phyloP scores from a whole-genome alignment of 2,888 invertebrate genomes.

The Stenchaetothrips biformis region DNA sequence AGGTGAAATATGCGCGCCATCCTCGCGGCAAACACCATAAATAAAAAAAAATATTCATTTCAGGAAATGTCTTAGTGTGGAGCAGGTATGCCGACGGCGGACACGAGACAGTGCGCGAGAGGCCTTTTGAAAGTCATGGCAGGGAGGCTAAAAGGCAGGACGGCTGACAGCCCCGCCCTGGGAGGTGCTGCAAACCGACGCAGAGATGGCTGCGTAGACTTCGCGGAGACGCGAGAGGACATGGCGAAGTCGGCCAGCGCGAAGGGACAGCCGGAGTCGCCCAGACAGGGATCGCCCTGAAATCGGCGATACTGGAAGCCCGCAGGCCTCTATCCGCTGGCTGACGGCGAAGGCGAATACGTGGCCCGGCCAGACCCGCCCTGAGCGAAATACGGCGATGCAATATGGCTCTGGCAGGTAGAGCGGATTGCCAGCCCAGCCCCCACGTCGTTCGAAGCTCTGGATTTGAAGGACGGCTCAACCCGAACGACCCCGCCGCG shows the following conservation, averaged over 20 bases:
- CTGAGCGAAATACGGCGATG: background rate
- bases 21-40: constrained; percentile 2
- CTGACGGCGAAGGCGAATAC: background rate
- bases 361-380: background rate
- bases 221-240: background rate
- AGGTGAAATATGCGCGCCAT: constrained; percentile 9
- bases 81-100: background rate
- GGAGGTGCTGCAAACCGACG: too few species aligned
- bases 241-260: background rate
- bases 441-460: background rate
- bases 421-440: background rate
- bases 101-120: background rate
- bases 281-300: too few species aligned
- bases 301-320: too few species aligned
- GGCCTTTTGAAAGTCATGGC: background rate
- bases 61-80: background rate
- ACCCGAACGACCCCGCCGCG: background rate
- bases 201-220: too few species aligned
- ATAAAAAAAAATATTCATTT: constrained; percentile 16
- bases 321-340: too few species aligned
- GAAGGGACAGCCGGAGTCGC: background rate
- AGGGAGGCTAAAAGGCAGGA: background rate
- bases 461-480: constrained; percentile 20
- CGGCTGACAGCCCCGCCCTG: too few species aligned
- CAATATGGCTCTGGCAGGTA: background rate